A percentile compares a stretch with the other conserved stretches of the same genome.
Conservation (phyloP, 2,888 invertebrate genomes). For the Sylvicola fuscatus region DNA sequence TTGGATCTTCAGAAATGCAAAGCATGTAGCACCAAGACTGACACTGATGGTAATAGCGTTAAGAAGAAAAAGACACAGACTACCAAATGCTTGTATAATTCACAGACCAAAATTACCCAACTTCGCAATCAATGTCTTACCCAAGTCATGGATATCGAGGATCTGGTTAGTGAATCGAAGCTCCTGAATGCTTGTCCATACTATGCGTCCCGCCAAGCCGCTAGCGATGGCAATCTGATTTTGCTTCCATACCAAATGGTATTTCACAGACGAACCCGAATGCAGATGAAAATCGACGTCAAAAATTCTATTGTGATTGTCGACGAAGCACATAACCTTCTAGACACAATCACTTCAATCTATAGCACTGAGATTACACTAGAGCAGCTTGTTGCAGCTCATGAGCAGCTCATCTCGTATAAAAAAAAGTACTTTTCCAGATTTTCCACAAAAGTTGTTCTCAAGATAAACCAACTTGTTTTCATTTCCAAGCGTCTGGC, state of each 20-base stretch:
- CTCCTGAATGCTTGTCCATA: conserved; percentile 75
- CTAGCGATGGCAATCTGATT: conserved; percentile 64
- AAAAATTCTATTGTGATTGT: conserved; percentile 64
- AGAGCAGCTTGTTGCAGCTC: conserved; percentile 40
- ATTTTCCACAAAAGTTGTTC: conserved; percentile 58
- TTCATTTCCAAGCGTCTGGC: conserved; percentile 50
- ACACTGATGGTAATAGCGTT: conserved; percentile 36
- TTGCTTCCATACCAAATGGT: conserved; percentile 61
- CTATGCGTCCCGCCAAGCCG: conserved; percentile 68
- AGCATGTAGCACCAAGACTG: conserved; percentile 20
- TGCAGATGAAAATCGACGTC: conserved; percentile 40
- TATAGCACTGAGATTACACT: conserved; percentile 55
- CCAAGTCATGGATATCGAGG: conserved; percentile 73
- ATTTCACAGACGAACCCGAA: conserved; percentile 55
- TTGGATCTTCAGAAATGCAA: conserved; percentile 56
- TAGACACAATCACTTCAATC: conserved; percentile 75
- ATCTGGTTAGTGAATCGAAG: conserved; percentile 48
- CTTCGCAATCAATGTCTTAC: conserved; percentile 42
- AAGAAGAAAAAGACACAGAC: conserved; percentile 29
- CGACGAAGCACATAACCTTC: conserved; percentile 93
- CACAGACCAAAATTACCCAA: conserved; percentile 35
- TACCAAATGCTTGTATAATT: conserved; percentile 47
- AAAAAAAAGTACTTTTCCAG: conserved; percentile 49
- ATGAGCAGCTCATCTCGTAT: conserved; percentile 46
- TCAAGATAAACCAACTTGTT: conserved; percentile 62